Evolutionary conservation across 2,888 invertebrate species (phyloP).

Genomic region (Cantharis rustica): DNA sequence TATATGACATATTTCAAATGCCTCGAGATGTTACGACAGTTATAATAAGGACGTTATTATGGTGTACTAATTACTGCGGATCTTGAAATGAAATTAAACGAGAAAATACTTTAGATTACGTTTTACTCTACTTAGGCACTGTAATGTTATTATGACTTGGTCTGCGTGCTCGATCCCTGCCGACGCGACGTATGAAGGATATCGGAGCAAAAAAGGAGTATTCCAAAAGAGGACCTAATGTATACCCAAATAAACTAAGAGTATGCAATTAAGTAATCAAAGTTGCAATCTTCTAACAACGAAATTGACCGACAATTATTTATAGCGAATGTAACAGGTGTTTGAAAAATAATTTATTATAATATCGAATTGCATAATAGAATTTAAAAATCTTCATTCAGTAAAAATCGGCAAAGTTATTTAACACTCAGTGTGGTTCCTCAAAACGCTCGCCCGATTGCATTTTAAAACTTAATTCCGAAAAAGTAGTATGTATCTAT

Average conservation of each 20-base stretch:
- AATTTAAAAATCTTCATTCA: neutral
- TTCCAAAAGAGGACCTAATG: neutral
- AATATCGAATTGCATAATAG: neutral
- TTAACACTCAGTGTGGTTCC: neutral
- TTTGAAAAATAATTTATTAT: neutral
- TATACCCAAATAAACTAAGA: neutral
- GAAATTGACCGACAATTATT: neutral
- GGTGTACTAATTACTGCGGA: conserved; percentile 2
- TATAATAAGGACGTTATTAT: conserved; percentile 33
- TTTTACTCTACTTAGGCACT: neutral
- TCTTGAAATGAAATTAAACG: neutral
- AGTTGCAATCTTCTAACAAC: neutral
- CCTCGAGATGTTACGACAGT: conserved; percentile 29
- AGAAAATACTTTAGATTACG: neutral
- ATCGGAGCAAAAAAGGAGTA: neutral
- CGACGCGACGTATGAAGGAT: no score
- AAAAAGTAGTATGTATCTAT: neutral
- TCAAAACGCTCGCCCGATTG: neutral
- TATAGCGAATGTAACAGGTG: neutral
- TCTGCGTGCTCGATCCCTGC: no score
- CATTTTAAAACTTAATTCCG: neutral
- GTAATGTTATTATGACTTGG: no score
- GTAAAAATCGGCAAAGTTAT: neutral
- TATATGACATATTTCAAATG: conserved; percentile 53
- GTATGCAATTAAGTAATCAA: neutral